A percentile compares a stretch with the other conserved stretches of the same genome.
These are phyloP conservation scores for Pseudorasbora parva DNA, from an alignment of 2,113 vertebrate genomes.

Conservation along the genomic window DNA sequence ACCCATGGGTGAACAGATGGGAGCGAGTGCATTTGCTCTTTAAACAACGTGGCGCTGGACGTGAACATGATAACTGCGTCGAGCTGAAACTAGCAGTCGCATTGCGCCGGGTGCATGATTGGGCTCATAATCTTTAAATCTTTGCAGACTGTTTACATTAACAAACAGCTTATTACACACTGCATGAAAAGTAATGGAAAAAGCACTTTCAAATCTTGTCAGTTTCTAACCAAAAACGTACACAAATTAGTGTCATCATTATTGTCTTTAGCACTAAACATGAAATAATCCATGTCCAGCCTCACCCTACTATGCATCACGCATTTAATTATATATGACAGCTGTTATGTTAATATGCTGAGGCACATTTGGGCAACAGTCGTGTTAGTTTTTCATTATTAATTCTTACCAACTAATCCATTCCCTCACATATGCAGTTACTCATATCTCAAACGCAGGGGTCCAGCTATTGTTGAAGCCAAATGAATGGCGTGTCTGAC, in stretches of 20 bases:
- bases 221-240: background rate
- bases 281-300: background rate
- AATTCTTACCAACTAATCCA: slow-evolving; percentile 36
- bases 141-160: no score
- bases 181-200: no score
- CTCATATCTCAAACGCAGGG: slow-evolving; percentile 20
- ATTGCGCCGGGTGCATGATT: no score
- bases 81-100: no score
- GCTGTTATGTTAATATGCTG: slow-evolving; percentile 36
- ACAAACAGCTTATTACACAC: no score
- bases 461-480: slow-evolving; percentile 21
- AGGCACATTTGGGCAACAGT: slow-evolving; percentile 19
- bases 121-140: no score
- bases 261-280: background rate
- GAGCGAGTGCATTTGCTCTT: no score
- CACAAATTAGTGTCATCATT: background rate
- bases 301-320: background rate
- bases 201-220: background rate
- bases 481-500: slow-evolving; percentile 27
- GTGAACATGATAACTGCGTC: no score
- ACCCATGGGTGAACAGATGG: no score
- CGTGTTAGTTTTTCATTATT: slow-evolving; percentile 20
- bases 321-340: slow-evolving; percentile 29
- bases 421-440: slow-evolving; percentile 13
- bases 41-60: no score